Evolutionary conservation across 2,888 invertebrate genomes (phyloP).

Genomic region (Colostygia pectinataria): DNA sequence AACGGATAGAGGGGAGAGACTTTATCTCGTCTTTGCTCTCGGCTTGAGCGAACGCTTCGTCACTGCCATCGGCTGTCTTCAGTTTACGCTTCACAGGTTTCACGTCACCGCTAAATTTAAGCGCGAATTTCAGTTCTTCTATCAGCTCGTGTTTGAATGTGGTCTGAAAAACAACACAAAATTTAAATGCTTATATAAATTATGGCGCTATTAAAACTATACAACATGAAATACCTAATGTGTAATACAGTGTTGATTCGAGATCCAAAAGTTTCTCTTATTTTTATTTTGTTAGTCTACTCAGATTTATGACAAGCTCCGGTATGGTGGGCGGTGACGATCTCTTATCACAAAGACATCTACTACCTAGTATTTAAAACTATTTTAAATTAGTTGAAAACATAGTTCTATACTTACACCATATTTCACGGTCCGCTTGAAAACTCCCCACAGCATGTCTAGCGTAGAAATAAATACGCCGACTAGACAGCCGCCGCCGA

Average conservation of each 20-base stretch:
- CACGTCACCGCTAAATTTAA: conserved; percentile 84
- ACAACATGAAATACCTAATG: no score
- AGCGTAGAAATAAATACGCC: conserved; percentile 65
- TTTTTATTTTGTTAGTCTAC: no score
- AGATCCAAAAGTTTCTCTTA: no score
- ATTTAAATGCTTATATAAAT: not conserved
- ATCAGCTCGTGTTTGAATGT: conserved; percentile 83
- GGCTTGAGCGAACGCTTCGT: conserved; percentile 59
- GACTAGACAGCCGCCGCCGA: conserved; percentile 64
- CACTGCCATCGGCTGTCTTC: conserved; percentile 54
- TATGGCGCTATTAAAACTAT: no score
- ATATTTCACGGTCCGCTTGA: conserved; percentile 73
- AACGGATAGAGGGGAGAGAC: conserved; percentile 60
- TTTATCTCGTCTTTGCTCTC: conserved; percentile 66
- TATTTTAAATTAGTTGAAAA: no score
- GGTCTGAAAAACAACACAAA: conserved; percentile 60
- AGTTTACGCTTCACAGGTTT: conserved; percentile 81
- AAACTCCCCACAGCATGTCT: conserved; percentile 78
- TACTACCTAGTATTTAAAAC: no score
- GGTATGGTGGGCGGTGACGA: no score
- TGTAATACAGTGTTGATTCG: no score
- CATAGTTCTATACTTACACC: conserved; percentile 67
- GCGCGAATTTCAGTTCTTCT: conserved; percentile 85
- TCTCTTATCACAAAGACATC: no score
- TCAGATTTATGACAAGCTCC: no score